Base-by-base conservation (phyloP, 2,888 invertebrate species). In the Eilema sororculum region DNA sequence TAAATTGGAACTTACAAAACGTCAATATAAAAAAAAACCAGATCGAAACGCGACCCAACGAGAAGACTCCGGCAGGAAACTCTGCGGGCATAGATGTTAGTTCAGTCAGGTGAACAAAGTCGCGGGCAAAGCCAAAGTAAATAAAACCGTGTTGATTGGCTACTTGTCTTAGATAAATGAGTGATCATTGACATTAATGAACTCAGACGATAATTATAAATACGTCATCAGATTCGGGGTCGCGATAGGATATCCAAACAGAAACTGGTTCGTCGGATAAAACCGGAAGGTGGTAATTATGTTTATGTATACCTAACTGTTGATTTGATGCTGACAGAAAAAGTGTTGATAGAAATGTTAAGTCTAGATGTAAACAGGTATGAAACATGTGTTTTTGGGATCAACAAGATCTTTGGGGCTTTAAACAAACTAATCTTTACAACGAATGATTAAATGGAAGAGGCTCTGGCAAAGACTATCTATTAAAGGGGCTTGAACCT, bases 241-340 rank as follows among this genome's bases (percentile, higher is more conserved):
- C 37, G 13, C 20, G 25, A 59, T 37, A 46, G 41, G 30, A 63
- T 33, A 64, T 57, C 25, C 22, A 52, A 46, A 68, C 57, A 20
- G 58, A 41, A 64, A 63, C 64, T 20, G 59, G 68, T 68, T 64
- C 13, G 56, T 24, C 8, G 37, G n/a, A 28, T 28, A 64, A 58
- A 37, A 58, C 57, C 68, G 68, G 64, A 64, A 68, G 58, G 24
- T n/a, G 30, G 10, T 25, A 30, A 65, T 25, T 16, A 65, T 37
- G n/a, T 59, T 25, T 33, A 52, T 52, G 46, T n/a, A 30, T 62
- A 2, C 12, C 33, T 33, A 57, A 52, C 63, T 20, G 52, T 64
- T 52, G 41, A 12, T 64, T n/a, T 28, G 46, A 20, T 25, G 24
- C 25, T 22, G n/a, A 46, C 52, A 25, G 28, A 28, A 28, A 46